Evolutionary conservation across 2,113 vertebrate genomes (phyloP).

Genomic region (Tor tambroides): DNA sequence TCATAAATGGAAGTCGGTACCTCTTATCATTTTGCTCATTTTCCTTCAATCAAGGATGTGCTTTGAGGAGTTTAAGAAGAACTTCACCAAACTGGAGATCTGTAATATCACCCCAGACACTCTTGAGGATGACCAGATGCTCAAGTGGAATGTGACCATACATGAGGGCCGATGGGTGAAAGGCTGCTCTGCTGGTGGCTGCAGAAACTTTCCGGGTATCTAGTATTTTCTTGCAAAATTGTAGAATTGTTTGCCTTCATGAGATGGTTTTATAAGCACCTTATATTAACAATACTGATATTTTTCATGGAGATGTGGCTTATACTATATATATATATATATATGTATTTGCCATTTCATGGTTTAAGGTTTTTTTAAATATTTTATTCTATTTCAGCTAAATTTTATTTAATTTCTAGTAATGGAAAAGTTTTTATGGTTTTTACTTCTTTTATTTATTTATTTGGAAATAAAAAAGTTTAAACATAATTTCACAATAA

Average conservation of each 20-base stretch:
- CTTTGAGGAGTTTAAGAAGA: conserved; percentile 88
- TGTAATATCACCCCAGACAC: conserved; percentile 95
- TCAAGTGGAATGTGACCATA: conserved; percentile 91
- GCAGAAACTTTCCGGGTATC: conserved; percentile 91
- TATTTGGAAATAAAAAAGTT: no score
- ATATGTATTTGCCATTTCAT: no score
- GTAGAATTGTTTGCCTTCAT: neutral
- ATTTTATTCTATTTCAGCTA: no score
- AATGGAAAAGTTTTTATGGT: neutral
- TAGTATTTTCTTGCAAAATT: neutral
- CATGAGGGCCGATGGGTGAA: conserved; percentile 96
- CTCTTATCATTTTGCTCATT: neutral
- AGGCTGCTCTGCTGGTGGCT: conserved; percentile 95
- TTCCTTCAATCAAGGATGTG: conserved; percentile 83
- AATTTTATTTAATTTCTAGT: no score
- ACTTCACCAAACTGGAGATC: conserved; percentile 96
- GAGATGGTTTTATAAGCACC: neutral
- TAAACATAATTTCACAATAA: neutral
- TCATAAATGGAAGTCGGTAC: neutral
- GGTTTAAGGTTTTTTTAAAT: no score
- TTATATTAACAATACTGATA: neutral
- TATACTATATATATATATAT: neutral
- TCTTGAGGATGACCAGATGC: conserved; percentile 82
- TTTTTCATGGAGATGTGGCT: neutral
- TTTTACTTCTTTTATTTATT: neutral